A percentile compares a stretch with the other conserved stretches of the same genome.
These are phyloP conservation scores for Rotaria magnacalcarata DNA, from an alignment of 2,888 invertebrate genomes.

Conservation along the genomic window DNA sequence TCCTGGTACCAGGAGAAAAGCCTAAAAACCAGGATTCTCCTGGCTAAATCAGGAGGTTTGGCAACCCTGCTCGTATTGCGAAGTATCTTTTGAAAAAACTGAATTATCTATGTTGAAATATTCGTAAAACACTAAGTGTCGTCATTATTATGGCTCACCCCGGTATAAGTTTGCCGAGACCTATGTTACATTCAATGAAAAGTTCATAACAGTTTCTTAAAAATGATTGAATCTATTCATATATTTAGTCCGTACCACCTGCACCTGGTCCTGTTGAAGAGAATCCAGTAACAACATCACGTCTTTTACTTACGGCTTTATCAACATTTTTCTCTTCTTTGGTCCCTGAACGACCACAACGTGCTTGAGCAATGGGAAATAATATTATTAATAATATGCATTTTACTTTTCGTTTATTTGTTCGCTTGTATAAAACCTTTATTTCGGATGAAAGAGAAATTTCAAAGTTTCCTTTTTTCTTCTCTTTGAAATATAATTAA, in stretches of 20 bases:
- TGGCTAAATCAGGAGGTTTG: too few relatives aligned
- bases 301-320: neutral
- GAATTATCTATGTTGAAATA: too few relatives aligned
- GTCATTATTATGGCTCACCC: too few relatives aligned
- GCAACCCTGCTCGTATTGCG: too few relatives aligned
- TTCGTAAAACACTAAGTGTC: too few relatives aligned
- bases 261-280: neutral
- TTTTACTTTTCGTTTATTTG: neutral
- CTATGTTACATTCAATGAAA: too few relatives aligned
- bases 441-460: neutral
- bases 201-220: too few relatives aligned
- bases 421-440: neutral
- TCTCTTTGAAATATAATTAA: neutral
- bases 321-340: conserved; percentile 2
- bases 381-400: neutral
- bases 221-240: neutral
- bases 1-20: too few relatives aligned
- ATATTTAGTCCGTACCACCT: neutral
- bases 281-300: neutral
- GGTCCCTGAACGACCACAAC: conserved; percentile 32
- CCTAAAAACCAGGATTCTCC: too few relatives aligned
- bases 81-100: too few relatives aligned
- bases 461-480: neutral
- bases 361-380: neutral
- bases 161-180: too few relatives aligned